Evolutionary conservation across 2,797 vertebrate genomes (phyloP), one percentile per base, ranked within the genome.

Genomic region (Gadopsis marmoratus): DNA sequence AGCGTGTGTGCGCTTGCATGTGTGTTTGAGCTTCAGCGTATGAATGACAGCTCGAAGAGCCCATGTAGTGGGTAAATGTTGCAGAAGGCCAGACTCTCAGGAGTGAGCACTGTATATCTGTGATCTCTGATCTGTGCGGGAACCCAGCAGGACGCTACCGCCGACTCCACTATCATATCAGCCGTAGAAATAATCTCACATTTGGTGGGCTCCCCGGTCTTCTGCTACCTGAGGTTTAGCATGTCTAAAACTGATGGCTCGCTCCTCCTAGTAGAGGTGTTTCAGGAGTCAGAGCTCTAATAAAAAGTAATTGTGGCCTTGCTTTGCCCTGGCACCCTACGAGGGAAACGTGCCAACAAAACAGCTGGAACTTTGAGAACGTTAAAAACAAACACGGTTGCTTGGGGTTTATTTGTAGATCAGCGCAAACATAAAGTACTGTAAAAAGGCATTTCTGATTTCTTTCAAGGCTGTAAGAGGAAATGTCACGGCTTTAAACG

Each of bases 71-170:
- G 82, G 83, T 94, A 91, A 94, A 93, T 90, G 93, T 88, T 91
- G 86, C 82, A 94, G 91, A 89, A 92, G 90, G 81, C 89, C 88
- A 78, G 82, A 78, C 84, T 92, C 91, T 92, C 86, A 59, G 70
- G 84, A 92, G 86, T 79, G 76, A 85, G 80, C 80, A 67, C 74
- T 81, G 89, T 81, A 81, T 86, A 94, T 89, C 86, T 87, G 78
- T 86, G 89, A 93, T 93, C 89, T 93, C 82, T 93, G 92, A 94
- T 92, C 90, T 92, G 86, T 78, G 86, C 63, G 50, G 83, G 89
- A 91, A 78, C 93, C 84, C 94, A 92, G 91, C 91, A 89, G 92
- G 94, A 89, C 69, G 76, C 83, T 69, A 88, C 81, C 82, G 83
- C 89, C 65, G 43, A 78, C 86, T 88, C 79, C 45, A 73, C 74